These are phyloP conservation scores for Odontothrips loti DNA, from an alignment of 2,888 invertebrate species.

Conservation along the genomic window DNA sequence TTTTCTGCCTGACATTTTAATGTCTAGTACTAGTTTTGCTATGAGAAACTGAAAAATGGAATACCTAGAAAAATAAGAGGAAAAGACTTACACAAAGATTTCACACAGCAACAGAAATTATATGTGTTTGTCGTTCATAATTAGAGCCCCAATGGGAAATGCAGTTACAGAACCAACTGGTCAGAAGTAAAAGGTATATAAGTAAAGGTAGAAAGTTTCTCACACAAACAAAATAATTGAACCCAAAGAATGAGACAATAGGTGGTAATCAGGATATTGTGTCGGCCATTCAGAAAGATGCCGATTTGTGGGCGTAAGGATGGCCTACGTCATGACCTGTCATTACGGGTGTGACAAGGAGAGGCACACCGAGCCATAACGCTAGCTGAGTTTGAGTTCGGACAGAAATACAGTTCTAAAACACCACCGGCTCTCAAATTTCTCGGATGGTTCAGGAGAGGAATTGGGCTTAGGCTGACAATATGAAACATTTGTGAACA, in stretches of 20 bases:
- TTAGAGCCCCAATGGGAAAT: not conserved
- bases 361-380: no score
- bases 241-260: no score
- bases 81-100: no score
- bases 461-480: no score
- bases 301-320: not conserved
- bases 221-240: not conserved
- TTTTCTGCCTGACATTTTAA: slow-evolving; percentile 75
- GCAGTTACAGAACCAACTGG: not conserved
- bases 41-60: not conserved
- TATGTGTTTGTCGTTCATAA: not conserved
- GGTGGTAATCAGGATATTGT: no score
- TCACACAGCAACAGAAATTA: no score
- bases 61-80: not conserved
- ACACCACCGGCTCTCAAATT: no score
- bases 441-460: no score
- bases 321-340: not conserved
- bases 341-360: not conserved
- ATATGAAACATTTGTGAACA: no score
- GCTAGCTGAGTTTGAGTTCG: no score
- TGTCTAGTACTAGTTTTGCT: not conserved
- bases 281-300: no score
- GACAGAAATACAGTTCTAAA: no score
- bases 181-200: not conserved
- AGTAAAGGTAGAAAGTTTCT: not conserved